Evolutionary conservation across 2,113 vertebrate genomes (phyloP), one percentile per base, ranked within the genome.

Genomic region (Lepus europaeus): DNA sequence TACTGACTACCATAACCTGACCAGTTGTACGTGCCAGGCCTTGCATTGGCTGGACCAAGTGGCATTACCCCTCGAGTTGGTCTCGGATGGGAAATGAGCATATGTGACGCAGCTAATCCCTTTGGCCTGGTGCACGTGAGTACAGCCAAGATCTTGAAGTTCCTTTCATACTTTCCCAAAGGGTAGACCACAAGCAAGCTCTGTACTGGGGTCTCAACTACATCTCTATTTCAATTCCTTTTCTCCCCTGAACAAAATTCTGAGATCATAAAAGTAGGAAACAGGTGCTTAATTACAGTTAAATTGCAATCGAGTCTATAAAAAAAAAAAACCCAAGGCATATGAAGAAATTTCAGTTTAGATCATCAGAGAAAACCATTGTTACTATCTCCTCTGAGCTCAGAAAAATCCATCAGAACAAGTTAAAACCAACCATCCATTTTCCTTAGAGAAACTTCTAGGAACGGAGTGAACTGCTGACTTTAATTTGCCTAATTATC

Each of bases 401-500:
- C 64, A 16, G 85, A 72, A 87, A 91, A 96, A 85, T 31, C 19
- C 93, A 94, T 84, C 82, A 56, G 93, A 89, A 96, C 76, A 84
- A 93, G 94, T 95, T 95, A 94, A 93, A 91, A 96, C 94, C 1
- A 36, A 95, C 91, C 95, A 95, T 90, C 94, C 94, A 94, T 95
- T 96, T 96, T 87, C 70, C 96, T 96, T 93, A 76, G 33, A 96
- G 73, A 94, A 94, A 95, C 93, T 92, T 97, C 74, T 77, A 91
- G 89, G 83, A 92, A 83, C 27, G 61, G 82, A 92, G 63, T 70
- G 78, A 97, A 93, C 93, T 91, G 84, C 90, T 93, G 94, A 94
- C 94, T 87, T 94, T 97, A 95, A 96, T 96, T 96, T 97, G 86
- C 89, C 94, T 97, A 95, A 97, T 96, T 96, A 96, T 96, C 92